Evolutionary conservation across 2,888 invertebrate species (phyloP).

Genomic region (Tinea pellionella): DNA sequence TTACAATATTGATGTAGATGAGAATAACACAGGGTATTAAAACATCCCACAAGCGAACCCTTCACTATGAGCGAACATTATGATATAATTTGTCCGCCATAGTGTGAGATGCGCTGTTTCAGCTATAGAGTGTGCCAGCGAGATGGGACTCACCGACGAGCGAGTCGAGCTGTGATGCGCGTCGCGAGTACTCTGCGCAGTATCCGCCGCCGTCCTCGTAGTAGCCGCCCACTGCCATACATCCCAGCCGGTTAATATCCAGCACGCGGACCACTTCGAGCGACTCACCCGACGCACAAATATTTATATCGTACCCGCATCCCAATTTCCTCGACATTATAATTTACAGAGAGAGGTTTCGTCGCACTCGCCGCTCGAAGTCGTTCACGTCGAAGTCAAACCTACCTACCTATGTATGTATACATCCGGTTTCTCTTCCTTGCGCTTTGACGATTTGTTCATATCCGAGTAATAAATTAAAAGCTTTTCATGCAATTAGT

Average conservation of each 20-base stretch:
- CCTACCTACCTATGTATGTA: constrained; percentile 1
- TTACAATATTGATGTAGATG: neutral
- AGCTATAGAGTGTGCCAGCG: neutral
- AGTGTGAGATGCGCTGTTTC: neutral
- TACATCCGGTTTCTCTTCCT: neutral
- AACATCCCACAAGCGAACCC: neutral
- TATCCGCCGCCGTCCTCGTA: constrained; percentile 49
- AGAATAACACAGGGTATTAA: neutral
- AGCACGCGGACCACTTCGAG: constrained; percentile 1
- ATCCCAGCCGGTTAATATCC: constrained; percentile 33
- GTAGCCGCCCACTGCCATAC: constrained; percentile 65
- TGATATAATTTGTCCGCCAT: neutral
- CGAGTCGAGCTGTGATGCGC: constrained; percentile 28
- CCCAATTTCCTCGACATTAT: no score
- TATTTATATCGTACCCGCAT: neutral
- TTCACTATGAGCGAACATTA: neutral
- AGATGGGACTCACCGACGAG: constrained; percentile 26
- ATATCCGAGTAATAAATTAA: neutral
- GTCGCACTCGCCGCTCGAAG: neutral
- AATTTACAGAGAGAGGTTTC: no score
- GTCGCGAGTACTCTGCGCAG: constrained; percentile 54
- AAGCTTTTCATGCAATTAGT: constrained; percentile 35
- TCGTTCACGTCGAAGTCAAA: neutral
- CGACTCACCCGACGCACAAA: neutral
- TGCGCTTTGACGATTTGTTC: neutral